Evolutionary conservation across 35 echinoderm and acorn worm genomes (phyloP).

Genomic region (Eucidaris tribuloides): DNA sequence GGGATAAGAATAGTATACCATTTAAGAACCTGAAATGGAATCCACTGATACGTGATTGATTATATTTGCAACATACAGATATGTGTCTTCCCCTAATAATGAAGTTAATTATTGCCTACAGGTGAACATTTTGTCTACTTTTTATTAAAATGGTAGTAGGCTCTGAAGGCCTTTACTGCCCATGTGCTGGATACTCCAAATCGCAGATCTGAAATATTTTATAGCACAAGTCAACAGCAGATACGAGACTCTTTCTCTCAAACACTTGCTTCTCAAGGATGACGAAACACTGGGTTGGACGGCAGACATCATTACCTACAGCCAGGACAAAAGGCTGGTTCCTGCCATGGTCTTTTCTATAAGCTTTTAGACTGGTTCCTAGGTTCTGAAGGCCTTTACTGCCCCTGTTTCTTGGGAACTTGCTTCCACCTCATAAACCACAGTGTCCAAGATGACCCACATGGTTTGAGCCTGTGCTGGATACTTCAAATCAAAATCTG

Average conservation of each 20-base stretch:
- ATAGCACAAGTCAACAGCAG: conserved; percentile 1
- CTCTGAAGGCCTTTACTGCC: conserved; percentile 30
- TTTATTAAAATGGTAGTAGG: conserved; percentile 19
- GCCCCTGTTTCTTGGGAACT: conserved; percentile 12
- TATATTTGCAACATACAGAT: too few species aligned
- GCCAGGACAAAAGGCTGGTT: conserved; percentile 23
- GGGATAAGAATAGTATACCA: too few species aligned
- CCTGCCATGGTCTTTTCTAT: conserved; percentile 3
- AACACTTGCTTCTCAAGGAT: conserved; percentile 10
- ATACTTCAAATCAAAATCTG: conserved; percentile 20
- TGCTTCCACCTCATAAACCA: conserved; percentile 11
- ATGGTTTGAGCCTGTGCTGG: neutral
- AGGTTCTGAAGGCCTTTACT: conserved; percentile 23
- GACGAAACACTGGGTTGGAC: neutral
- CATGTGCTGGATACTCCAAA: conserved; percentile 21
- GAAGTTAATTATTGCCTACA: too few species aligned
- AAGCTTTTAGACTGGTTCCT: neutral
- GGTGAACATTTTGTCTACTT: conserved; percentile 15
- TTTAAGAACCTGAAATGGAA: too few species aligned
- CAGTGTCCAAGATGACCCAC: conserved; percentile 7
- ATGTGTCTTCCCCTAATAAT: too few species aligned
- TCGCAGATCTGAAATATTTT: conserved; percentile 19
- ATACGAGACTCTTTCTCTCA: neutral
- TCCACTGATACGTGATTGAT: too few species aligned
- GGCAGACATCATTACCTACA: conserved; percentile 12